A percentile compares a stretch with the other conserved stretches of the same genome.
phyloP scores from a whole-genome alignment of 2,113 vertebrate species.

The Gymnogyps californianus region DNA sequence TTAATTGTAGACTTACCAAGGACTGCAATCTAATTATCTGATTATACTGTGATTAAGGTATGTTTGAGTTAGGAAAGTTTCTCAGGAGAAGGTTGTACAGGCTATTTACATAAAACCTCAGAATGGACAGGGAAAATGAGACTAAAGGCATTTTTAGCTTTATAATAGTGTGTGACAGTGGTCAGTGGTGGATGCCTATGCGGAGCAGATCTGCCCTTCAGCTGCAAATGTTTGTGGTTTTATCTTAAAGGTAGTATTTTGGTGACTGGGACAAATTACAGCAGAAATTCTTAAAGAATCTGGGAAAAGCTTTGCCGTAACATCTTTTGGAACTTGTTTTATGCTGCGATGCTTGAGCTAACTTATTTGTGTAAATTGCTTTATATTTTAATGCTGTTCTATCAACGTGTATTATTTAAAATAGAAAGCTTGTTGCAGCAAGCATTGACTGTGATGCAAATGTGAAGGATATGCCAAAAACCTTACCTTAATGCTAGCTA shows the following conservation, averaged over 20 bases:
- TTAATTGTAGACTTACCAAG: background rate
- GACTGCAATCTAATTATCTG: background rate
- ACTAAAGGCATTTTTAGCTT: background rate
- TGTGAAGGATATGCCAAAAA: background rate
- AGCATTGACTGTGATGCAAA: accelerated
- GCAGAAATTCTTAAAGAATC: background rate
- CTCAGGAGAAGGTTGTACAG: conserved; percentile 8
- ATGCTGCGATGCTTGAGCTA: background rate
- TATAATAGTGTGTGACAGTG: background rate
- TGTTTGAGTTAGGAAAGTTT: background rate
- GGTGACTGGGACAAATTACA: background rate
- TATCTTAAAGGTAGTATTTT: background rate
- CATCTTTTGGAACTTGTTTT: background rate
- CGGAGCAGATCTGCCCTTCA: background rate
- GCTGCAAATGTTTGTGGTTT: background rate
- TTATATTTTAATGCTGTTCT: background rate
- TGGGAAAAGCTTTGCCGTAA: background rate
- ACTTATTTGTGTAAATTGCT: background rate
- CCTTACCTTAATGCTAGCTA: no score
- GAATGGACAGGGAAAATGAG: background rate
- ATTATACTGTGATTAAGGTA: background rate
- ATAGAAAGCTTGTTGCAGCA: background rate
- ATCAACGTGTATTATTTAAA: background rate
- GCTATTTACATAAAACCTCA: background rate
- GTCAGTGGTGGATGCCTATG: background rate